These are phyloP conservation scores for Cebus imitator DNA, from an alignment of 2,113 vertebrate genomes.

Conservation along the genomic window DNA sequence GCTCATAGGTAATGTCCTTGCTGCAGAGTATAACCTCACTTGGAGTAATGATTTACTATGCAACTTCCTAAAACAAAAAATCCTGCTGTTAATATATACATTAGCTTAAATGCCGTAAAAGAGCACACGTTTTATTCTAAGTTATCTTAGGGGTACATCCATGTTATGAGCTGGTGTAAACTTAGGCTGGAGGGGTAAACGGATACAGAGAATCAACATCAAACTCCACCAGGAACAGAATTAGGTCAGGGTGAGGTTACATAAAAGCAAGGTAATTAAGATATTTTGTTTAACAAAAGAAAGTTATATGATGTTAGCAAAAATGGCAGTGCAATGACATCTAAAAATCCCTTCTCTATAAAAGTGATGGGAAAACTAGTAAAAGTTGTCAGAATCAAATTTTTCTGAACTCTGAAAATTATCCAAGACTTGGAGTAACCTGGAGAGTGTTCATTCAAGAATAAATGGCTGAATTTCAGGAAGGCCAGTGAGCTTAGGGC, in stretches of 20 bases:
- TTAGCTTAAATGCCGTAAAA: neutral
- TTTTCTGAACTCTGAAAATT: neutral
- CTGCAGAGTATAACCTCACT: neutral
- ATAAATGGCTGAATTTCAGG: neutral
- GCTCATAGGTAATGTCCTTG: neutral
- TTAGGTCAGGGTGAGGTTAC: neutral
- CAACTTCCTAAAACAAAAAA: neutral
- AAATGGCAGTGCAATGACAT: neutral
- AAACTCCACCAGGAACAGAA: neutral
- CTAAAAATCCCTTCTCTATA: neutral
- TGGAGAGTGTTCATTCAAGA: neutral
- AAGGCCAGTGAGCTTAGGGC: neutral
- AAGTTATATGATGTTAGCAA: neutral
- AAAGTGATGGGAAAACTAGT: neutral
- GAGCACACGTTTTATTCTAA: neutral
- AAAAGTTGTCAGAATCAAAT: neutral
- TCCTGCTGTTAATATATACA: neutral
- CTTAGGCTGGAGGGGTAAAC: neutral
- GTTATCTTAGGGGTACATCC: neutral
- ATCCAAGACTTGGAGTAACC: neutral
- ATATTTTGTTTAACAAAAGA: neutral
- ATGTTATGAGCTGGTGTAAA: neutral
- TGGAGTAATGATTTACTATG: neutral
- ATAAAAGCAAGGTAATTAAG: neutral
- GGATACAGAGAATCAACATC: neutral